Conservation (phyloP, 64 coral and sea anemone species). For the Acropora yongei region DNA sequence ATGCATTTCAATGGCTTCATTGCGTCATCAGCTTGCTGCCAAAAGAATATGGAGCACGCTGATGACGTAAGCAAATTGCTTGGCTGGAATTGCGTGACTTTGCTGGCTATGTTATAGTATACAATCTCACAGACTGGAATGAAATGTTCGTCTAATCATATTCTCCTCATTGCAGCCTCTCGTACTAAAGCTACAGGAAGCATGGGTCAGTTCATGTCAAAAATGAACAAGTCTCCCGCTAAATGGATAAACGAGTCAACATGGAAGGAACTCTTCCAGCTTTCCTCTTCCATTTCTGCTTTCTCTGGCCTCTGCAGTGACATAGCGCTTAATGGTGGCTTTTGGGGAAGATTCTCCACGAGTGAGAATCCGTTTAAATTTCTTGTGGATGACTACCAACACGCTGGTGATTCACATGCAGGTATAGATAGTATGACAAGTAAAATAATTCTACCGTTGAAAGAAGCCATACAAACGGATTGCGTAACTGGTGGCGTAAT, state of each 20-base stretch:
- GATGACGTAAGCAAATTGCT: no score
- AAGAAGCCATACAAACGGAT: no score
- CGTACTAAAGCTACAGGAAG: constrained; percentile 44
- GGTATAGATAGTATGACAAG: not conserved
- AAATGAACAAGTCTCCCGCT: constrained; percentile 78
- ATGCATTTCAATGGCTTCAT: no score
- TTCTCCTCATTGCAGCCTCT: not conserved
- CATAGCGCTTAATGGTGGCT: constrained; percentile 68
- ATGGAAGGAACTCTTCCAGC: constrained; percentile 90
- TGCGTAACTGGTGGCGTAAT: not conserved
- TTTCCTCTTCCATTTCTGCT: constrained; percentile 59
- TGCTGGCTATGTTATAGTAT: no score
- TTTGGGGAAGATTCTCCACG: constrained; percentile 83
- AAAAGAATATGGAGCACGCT: no score
- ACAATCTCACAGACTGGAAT: no score
- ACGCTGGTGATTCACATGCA: constrained; percentile 23
- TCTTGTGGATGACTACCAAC: constrained; percentile 22
- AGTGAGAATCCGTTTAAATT: constrained; percentile 71
- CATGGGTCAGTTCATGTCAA: constrained; percentile 74
- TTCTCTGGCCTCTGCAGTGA: constrained; percentile 91
- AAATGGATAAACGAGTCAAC: constrained; percentile 91
- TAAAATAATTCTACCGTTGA: no score
- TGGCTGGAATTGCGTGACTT: no score
- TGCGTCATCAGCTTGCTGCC: no score
- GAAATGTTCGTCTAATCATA: not conserved